These are phyloP conservation scores for Drosophila saltans DNA, from an alignment of 1,140 invertebrate genomes.

Conservation along the genomic window DNA sequence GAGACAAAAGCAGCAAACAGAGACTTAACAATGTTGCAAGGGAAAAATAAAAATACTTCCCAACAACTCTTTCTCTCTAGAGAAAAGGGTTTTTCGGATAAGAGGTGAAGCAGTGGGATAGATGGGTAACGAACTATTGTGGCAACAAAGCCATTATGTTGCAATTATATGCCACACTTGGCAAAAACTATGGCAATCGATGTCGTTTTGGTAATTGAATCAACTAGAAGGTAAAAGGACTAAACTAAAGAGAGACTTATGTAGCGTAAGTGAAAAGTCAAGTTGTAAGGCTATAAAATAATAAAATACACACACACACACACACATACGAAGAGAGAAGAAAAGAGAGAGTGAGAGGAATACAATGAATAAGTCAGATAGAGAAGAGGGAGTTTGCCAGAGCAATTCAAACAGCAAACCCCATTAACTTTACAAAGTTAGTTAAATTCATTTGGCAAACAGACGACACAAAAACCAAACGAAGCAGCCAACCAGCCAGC, in stretches of 20 bases:
- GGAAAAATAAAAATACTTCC: slow-evolving; percentile 13
- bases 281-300: slow-evolving; percentile 71
- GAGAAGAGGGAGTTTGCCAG: slow-evolving; percentile 17
- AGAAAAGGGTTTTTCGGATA: not conserved
- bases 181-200: slow-evolving; percentile 60
- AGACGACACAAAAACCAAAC: slow-evolving; percentile 47
- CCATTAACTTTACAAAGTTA: slow-evolving; percentile 82
- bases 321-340: slow-evolving; percentile 4
- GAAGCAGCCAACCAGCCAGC: slow-evolving; percentile 34
- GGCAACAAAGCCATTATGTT: slow-evolving; percentile 80
- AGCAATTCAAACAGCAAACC: slow-evolving; percentile 79
- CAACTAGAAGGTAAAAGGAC: slow-evolving; percentile 56
- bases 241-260: slow-evolving; percentile 45
- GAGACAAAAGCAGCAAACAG: slow-evolving; percentile 55
- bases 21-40: slow-evolving; percentile 51
- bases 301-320: slow-evolving; percentile 47
- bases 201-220: slow-evolving; percentile 80
- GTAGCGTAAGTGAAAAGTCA: slow-evolving; percentile 73
- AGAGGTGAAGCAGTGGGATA: no score
- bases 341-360: not conserved
- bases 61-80: slow-evolving; percentile 51
- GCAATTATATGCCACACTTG: slow-evolving; percentile 77
- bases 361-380: no score
- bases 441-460: slow-evolving; percentile 82
- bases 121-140: slow-evolving; percentile 32